Base-by-base conservation (phyloP, 2,888 invertebrate species). In the Phragmatobia fuliginosa region DNA sequence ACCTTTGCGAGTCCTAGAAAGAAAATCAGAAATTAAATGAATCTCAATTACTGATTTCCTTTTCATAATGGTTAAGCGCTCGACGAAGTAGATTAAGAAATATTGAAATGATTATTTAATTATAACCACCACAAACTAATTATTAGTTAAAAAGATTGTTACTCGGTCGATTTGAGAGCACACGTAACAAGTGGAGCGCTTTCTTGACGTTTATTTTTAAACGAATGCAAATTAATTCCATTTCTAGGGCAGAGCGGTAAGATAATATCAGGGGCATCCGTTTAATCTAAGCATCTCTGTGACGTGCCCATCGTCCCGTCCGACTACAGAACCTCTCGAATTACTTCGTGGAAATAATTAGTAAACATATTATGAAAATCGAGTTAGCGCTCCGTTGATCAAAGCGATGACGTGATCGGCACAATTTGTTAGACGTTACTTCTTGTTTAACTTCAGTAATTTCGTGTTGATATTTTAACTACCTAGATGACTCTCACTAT, bases 181-280 rank as follows among this genome's bases (percentile, higher is more conserved):
- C 76, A 80, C 78, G 74, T 79, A 81, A 86, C 81, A 81, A 82
- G 84, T 85, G 77, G 84, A 85, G 82, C 79, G 81, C 76, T 84
- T 82, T 86, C 83, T 84, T 82, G 78, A 71, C 73, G 80, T 84
- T 86, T 83, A 84, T 84, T 86, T 84, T 87, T 82, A 83, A 87
- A 86, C 74, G 79, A 84, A 91, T 90, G 90, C 87, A 90, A 90
- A 91, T 90, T 87, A 87, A 90, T 88, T 87, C 89, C 77, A 86
- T 89, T 90, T 89, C 87, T 90, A 90, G 88, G 85, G 87, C 89
- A 88, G 75, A 73, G 83, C 79, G 83, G 83, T 82, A 83, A 87
- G 91, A 90, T 91, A 89, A 88, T 88, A 90, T 91, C 89, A 74
- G 83, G 80, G 83, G 85, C 85, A 85, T 87, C 84, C 85, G 83